Conservation (phyloP, 2,113 vertebrate genomes). For the Prunella himalayana region DNA sequence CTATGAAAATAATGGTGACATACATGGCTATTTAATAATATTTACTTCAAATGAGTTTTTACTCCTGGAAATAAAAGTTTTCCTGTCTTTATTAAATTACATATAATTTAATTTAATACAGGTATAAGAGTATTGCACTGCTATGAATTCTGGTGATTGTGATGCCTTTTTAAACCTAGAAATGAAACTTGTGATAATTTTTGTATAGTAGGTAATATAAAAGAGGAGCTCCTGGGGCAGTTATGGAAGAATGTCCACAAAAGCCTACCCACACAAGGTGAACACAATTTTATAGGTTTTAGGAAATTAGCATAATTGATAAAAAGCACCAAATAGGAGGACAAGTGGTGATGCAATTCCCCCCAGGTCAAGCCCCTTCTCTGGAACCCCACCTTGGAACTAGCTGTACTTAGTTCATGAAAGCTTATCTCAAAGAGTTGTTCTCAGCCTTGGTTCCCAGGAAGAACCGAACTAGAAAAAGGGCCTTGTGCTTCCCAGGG, state of each 20-base stretch:
- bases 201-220: neutral
- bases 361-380: neutral
- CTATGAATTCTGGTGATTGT: neutral
- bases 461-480: neutral
- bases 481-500: rapidly evolving
- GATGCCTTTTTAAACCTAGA: neutral
- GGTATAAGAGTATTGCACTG: neutral
- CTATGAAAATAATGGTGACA: neutral
- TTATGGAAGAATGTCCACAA: neutral
- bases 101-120: neutral
- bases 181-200: neutral
- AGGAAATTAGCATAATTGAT: neutral
- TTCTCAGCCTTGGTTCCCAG: neutral
- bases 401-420: too few species aligned
- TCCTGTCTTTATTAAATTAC: neutral
- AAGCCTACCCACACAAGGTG: neutral
- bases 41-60: neutral
- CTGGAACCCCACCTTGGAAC: neutral
- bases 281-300: neutral
- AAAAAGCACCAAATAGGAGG: neutral
- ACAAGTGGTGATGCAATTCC: too few species aligned
- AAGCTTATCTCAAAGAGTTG: neutral
- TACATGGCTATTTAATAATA: neutral
- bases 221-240: neutral
- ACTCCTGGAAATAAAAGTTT: neutral